These are phyloP conservation scores for Chanos chanos DNA, from an alignment of 2,797 vertebrate genomes.

Conservation along the genomic window DNA sequence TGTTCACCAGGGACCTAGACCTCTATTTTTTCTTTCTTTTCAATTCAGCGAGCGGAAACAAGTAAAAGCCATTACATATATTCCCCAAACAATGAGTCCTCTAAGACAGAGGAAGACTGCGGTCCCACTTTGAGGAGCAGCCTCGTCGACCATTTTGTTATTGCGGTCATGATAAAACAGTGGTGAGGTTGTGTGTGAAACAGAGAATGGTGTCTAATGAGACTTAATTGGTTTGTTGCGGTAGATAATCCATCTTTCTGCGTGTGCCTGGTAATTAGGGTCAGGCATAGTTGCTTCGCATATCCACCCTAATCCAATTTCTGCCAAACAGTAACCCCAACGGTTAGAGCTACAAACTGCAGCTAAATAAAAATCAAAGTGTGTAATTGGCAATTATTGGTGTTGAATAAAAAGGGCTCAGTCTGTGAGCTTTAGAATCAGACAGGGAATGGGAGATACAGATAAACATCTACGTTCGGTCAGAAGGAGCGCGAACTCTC, in stretches of 20 bases:
- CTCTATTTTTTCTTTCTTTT: neutral
- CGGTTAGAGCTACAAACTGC: slow-evolving; percentile 44
- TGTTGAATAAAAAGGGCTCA: slow-evolving; percentile 5
- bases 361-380: slow-evolving; percentile 46
- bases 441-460: no score
- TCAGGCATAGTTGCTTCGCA: slow-evolving; percentile 45
- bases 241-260: slow-evolving; percentile 60
- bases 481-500: no score
- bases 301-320: slow-evolving; percentile 48
- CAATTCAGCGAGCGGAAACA: no score
- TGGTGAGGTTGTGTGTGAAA: slow-evolving; percentile 18
- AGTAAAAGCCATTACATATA: neutral
- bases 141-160: no score
- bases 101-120: no score
- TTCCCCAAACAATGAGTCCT: no score
- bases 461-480: no score
- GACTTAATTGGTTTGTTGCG: slow-evolving; percentile 63
- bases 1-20: slow-evolving; percentile 35
- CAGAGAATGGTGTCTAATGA: slow-evolving; percentile 47
- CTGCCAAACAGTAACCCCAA: slow-evolving; percentile 45
- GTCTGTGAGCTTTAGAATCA: neutral
- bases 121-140: no score
- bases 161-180: neutral
- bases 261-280: slow-evolving; percentile 56
- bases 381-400: slow-evolving; percentile 49